Conservation (phyloP, 2,113 vertebrate genomes). For the Odocoileus virginianus region DNA sequence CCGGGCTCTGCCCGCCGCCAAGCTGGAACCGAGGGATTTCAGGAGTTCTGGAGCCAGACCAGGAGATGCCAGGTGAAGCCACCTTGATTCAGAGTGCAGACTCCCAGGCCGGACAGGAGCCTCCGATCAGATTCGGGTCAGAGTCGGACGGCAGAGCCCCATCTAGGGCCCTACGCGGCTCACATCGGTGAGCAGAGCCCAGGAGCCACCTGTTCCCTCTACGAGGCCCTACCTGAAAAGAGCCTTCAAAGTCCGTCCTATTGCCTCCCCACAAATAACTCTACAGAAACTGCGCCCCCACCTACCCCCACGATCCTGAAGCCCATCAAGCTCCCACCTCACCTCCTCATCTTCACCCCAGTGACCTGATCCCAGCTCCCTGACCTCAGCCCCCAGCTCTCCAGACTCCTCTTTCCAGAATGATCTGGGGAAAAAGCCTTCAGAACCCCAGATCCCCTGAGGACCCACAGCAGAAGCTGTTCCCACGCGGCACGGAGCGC, state of each 20-base stretch:
- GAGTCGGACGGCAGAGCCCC: not conserved
- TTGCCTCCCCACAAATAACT: not conserved
- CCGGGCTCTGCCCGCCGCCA: not conserved
- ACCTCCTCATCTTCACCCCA: not conserved
- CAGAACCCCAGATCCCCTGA: not conserved
- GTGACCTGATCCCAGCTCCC: not conserved
- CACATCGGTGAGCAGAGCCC: not conserved
- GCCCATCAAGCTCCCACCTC: not conserved
- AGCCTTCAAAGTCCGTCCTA: not conserved
- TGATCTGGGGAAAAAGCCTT: slow-evolving; percentile 20
- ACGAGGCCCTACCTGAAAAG: not conserved
- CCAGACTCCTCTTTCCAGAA: slow-evolving; percentile 47
- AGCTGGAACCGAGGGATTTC: not conserved
- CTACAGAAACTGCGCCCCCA: not conserved
- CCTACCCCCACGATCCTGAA: not conserved
- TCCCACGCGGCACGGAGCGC: slow-evolving; percentile 23
- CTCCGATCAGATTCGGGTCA: not conserved
- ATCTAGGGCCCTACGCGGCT: not conserved
- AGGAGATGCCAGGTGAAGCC: not conserved
- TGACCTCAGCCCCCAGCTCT: not conserved
- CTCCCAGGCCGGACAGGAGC: not conserved
- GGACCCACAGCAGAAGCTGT: slow-evolving; percentile 2
- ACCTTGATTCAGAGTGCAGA: not conserved
- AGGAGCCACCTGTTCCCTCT: slow-evolving; percentile 46
- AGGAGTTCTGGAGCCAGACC: not conserved